Evolutionary conservation across 2,797 vertebrate species (phyloP), one percentile per base, ranked within the genome.

Genomic region (Anolis apletophallus): DNA sequence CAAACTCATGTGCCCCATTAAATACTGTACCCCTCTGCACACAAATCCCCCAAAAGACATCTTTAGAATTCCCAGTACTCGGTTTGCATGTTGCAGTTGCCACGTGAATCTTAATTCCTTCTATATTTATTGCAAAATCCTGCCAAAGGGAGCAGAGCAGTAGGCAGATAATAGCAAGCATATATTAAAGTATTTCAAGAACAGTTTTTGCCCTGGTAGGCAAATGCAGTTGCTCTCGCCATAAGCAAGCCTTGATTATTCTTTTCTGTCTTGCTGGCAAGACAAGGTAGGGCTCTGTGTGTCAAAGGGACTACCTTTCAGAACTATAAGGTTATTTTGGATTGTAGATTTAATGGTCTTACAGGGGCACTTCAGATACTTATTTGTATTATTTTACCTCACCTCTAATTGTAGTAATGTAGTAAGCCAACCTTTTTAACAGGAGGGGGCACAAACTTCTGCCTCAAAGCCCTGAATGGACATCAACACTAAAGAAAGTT

Each of bases 101-200:
- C 36, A 57, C 12, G 8, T 55, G 21, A 14, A 80, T 52, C 68
- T n/a, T 29, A 26, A 36, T 26, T 80, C 40, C 19, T 54, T 59
- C 68, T n/a, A 1, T 81, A 23, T 29, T 86, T 69, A 8, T 76
- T 81, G 81, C 40, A 29, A 74, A 81, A 75, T 16, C 73, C 34
- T 32, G 21, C 26, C 36, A 46, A 71, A n/a, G 36, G 19, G 46
- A n/a, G 32, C 23, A 19, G 26, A 61, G 36, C 46, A 76, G 12
- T 64, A 64, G 67, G n/a, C 29, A 64, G 17, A n/a, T 36, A 34
- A 85, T 54, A 64, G 29, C 72, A 67, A 59, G 55, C 61, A 54
- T 23, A 2, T 29, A 9, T 76, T n/a, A 26, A 80, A 4, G n/a
- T 64, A 34, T 80, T 73, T 72, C n/a, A 23, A 36, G 46, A 81